These are phyloP conservation scores for Betta splendens DNA, from an alignment of 2,797 vertebrate genomes.

Conservation along the genomic window DNA sequence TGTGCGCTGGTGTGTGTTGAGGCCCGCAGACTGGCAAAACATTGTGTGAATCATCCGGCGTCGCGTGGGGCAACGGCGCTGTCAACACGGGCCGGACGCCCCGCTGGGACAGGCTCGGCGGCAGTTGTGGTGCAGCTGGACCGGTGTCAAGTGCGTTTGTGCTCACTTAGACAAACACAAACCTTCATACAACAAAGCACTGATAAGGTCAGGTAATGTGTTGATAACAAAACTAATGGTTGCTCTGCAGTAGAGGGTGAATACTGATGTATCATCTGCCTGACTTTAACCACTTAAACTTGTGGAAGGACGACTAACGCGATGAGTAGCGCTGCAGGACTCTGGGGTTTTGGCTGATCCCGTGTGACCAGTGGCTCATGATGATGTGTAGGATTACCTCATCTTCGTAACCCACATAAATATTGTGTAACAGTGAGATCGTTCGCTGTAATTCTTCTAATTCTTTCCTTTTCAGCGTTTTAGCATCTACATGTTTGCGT, in stretches of 20 bases:
- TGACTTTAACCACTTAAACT: not conserved
- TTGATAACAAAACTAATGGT: conserved; percentile 28
- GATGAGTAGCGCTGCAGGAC: too few species aligned
- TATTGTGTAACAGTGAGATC: too few species aligned
- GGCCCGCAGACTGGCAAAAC: conserved; percentile 55
- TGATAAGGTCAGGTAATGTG: conserved; percentile 34
- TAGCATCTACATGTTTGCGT: too few species aligned
- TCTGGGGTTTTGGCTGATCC: too few species aligned
- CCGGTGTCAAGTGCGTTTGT: conserved; percentile 49
- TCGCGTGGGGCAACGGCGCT: conserved; percentile 49
- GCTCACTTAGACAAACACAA: conserved; percentile 51
- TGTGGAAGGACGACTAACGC: not conserved
- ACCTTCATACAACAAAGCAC: conserved; percentile 28
- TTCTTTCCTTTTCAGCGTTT: too few species aligned
- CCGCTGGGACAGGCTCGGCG: conserved; percentile 54
- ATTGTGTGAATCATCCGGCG: conserved; percentile 62
- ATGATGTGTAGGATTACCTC: too few species aligned
- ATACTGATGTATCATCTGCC: not conserved
- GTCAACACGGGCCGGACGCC: conserved; percentile 54
- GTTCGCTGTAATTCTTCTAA: too few species aligned
- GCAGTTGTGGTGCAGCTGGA: conserved; percentile 30
- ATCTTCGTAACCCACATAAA: too few species aligned
- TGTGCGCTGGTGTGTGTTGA: conserved; percentile 54
- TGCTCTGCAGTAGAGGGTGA: not conserved
- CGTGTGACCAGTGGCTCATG: too few species aligned